A percentile compares a stretch with the other conserved stretches of the same genome.
These are phyloP conservation scores for Silurus lanzhouensis DNA, from an alignment of 2,797 vertebrate genomes.

Conservation along the genomic window DNA sequence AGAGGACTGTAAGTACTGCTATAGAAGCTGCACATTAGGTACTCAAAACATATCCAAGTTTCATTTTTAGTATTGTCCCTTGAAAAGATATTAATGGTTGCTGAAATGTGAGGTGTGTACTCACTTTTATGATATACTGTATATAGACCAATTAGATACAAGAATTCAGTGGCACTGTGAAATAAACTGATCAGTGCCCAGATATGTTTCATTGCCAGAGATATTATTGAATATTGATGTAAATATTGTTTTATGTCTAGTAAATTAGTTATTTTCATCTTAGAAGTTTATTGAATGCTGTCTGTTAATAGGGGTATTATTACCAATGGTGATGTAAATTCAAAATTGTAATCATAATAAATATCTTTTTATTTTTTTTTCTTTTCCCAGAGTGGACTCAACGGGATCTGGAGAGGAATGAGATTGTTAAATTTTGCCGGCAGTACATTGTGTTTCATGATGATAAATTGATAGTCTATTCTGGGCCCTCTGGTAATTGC, in stretches of 20 bases:
- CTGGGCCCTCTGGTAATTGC: slow-evolving; percentile 89
- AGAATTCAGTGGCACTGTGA: background rate
- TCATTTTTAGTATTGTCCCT: too few species aligned
- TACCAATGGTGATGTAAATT: background rate
- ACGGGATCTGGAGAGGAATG: slow-evolving; percentile 87
- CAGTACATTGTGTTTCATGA: slow-evolving; percentile 96
- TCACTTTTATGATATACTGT: background rate
- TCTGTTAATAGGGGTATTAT: background rate
- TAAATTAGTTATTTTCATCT: background rate
- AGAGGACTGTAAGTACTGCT: too few species aligned
- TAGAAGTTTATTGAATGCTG: background rate
- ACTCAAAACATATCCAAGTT: too few species aligned
- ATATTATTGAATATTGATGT: background rate
- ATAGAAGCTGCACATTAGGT: too few species aligned
- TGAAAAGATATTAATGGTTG: too few species aligned
- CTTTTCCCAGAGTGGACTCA: slow-evolving; percentile 87
- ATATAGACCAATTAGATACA: background rate
- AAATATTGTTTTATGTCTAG: background rate
- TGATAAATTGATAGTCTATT: slow-evolving; percentile 85
- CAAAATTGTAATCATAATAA: too few species aligned
- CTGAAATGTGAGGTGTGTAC: too few species aligned
- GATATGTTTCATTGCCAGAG: background rate
- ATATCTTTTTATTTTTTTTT: background rate
- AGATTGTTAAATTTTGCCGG: slow-evolving; percentile 89
- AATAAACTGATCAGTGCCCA: background rate